Evolutionary conservation across 2,113 vertebrate species (phyloP).

Genomic region (Addax nasomaculatus): DNA sequence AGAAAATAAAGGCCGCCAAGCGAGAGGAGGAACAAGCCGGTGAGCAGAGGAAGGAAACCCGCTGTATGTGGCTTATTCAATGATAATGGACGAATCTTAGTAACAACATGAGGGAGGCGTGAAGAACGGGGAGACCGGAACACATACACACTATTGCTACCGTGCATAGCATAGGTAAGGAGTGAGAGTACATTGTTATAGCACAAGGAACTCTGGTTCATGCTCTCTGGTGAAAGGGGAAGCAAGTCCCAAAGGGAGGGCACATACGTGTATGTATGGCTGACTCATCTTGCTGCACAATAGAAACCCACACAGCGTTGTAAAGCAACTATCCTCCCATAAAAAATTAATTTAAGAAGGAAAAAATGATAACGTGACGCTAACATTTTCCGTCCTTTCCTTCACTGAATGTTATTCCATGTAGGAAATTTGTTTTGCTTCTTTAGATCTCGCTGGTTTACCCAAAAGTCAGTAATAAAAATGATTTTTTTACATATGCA

Average conservation of each 20-base stretch:
- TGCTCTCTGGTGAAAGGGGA: background rate
- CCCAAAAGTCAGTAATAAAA: background rate
- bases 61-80: accelerated
- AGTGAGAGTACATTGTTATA: background rate
- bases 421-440: background rate
- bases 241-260: background rate
- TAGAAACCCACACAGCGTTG: background rate
- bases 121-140: background rate
- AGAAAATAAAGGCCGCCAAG: background rate
- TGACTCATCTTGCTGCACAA: background rate
- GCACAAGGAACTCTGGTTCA: background rate
- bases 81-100: accelerated
- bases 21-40: accelerated
- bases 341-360: background rate
- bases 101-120: accelerated
- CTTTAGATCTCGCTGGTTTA: background rate
- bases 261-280: background rate
- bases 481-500: background rate
- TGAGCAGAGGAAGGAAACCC: background rate
- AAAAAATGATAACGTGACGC: background rate
- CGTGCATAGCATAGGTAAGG: background rate
- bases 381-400: background rate
- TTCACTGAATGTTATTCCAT: background rate
- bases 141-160: background rate
- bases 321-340: background rate